Evolutionary conservation across 2,888 invertebrate genomes (phyloP).

Genomic region (Monoplex corrugatus): DNA sequence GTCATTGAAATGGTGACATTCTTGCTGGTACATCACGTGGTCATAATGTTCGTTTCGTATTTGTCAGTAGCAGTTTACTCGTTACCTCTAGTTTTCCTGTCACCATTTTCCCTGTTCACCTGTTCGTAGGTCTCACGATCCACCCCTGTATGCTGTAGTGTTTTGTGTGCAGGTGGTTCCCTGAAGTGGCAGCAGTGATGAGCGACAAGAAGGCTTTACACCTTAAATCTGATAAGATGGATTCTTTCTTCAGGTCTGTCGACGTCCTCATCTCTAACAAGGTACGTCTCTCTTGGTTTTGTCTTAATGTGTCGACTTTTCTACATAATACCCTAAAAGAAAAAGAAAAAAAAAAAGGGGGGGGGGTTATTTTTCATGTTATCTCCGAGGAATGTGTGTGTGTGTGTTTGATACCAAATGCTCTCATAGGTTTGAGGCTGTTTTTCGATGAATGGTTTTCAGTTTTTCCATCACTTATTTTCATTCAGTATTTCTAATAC

Average conservation of each 20-base stretch:
- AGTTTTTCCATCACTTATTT: no score
- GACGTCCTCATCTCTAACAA: conserved; percentile 81
- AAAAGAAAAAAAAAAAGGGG: background rate
- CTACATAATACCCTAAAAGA: background rate
- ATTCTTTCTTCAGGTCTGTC: conserved; percentile 80
- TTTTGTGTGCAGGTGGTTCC: conserved; percentile 75
- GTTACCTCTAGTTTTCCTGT: no score
- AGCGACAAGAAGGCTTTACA: conserved; percentile 75
- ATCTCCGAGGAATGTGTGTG: background rate
- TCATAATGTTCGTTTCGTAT: no score
- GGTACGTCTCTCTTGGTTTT: conserved; percentile 62
- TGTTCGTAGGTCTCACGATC: no score
- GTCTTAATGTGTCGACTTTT: background rate
- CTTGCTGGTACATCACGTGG: no score
- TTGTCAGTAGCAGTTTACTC: no score
- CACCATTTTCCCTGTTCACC: no score
- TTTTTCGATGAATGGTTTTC: no score
- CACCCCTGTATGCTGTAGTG: background rate
- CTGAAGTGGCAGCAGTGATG: conserved; percentile 77
- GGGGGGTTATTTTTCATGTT: background rate
- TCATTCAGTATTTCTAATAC: no score
- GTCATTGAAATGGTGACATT: no score
- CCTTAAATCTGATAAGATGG: conserved; percentile 71
- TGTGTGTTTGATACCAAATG: no score
- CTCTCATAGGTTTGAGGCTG: background rate